Conservation (phyloP, 2,797 vertebrate genomes). For the Danio tinwini region DNA sequence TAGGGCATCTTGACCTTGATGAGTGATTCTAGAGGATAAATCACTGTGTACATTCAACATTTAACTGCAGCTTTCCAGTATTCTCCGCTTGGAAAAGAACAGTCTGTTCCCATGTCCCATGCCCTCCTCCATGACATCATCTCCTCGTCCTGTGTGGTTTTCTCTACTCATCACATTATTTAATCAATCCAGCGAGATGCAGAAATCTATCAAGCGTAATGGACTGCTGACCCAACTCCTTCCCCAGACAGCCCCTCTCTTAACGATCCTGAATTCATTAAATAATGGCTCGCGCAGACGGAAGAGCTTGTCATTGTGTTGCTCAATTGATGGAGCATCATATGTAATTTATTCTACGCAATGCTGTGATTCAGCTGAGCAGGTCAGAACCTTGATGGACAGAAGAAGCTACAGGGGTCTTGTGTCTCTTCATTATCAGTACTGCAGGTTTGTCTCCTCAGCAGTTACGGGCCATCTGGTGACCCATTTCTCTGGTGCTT, state of each 20-base stretch:
- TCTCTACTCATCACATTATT: constrained; percentile 33
- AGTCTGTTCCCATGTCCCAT: constrained; percentile 10
- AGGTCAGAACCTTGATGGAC: not conserved
- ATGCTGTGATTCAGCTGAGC: constrained; percentile 3
- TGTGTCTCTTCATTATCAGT: not conserved
- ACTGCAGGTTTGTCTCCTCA: not conserved
- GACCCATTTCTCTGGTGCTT: not conserved
- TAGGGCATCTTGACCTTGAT: constrained; percentile 7
- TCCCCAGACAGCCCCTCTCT: constrained; percentile 23
- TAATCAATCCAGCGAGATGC: constrained; percentile 33
- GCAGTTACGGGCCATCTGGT: not conserved
- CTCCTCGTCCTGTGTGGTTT: constrained; percentile 18
- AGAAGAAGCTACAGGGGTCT: not conserved
- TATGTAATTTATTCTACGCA: not conserved
- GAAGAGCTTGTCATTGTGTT: constrained; percentile 20
- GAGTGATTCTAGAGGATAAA: not conserved
- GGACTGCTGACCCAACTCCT: constrained; percentile 41
- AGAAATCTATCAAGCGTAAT: constrained; percentile 40
- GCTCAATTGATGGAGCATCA: constrained; percentile 13
- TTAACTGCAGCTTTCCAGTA: not conserved
- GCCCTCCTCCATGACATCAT: constrained; percentile 26
- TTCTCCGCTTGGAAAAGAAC: constrained; percentile 8
- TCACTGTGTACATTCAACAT: not conserved
- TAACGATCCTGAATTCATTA: constrained; percentile 26
- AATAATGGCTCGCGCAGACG: not conserved